Evolutionary conservation across 2,797 vertebrate species (phyloP).

Genomic region (Numenius phaeopus): DNA sequence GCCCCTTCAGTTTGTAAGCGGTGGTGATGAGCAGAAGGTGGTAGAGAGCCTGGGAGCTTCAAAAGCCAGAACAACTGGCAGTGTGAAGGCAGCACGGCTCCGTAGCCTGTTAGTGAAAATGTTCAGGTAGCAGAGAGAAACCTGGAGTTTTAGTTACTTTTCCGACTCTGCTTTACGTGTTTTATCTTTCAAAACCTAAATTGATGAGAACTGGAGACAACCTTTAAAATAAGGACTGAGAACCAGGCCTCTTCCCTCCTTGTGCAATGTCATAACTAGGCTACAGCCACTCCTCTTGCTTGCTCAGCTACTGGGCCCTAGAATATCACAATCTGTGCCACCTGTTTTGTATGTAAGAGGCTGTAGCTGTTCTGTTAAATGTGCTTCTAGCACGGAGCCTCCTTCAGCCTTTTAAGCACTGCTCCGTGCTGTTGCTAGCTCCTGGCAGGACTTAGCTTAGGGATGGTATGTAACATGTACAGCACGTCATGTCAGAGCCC

Average conservation of each 20-base stretch:
- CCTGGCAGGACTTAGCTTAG: not conserved
- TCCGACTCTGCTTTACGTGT: not conserved
- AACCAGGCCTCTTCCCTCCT: not conserved
- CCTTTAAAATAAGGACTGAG: not conserved
- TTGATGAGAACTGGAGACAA: not conserved
- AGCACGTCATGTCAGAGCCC: fast-evolving
- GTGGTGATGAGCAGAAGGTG: not conserved
- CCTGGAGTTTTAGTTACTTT: not conserved
- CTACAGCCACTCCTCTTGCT: not conserved
- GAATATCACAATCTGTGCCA: not conserved
- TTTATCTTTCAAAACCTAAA: not conserved
- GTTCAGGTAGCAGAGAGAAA: not conserved
- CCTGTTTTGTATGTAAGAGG: not conserved
- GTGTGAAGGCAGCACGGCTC: not conserved
- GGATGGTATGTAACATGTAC: not conserved
- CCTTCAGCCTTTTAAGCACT: not conserved
- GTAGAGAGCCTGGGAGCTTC: not conserved
- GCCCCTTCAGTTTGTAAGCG: fast-evolving
- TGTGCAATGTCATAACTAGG: not conserved
- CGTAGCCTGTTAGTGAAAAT: not conserved
- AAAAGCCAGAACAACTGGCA: not conserved
- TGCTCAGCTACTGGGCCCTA: not conserved
- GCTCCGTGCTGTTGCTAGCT: not conserved
- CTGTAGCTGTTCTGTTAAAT: not conserved
- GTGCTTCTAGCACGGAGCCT: not conserved